Base-by-base conservation (phyloP, 2,113 vertebrate genomes). In the Turnix velox region DNA sequence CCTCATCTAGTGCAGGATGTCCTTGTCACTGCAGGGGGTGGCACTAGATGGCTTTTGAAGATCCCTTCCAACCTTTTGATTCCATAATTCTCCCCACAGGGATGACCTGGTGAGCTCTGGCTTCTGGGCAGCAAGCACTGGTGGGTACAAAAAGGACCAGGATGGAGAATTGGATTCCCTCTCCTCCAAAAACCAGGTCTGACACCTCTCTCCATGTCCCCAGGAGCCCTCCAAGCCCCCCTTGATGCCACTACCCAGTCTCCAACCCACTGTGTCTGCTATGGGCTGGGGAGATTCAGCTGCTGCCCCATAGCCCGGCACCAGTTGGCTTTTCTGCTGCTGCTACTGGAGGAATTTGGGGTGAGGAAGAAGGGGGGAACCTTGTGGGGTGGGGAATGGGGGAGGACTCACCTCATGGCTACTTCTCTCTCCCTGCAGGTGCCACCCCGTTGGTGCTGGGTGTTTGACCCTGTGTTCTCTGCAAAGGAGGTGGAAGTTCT, bases 381-480 rank as follows among this genome's bases (percentile, higher is more conserved):
- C 30, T n/a, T n/a, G 40, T 13, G 15, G 7, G 24, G 14, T 14
- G 10, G 14, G 37, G 23, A 19, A 58, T 4, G 1, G 23, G 17
- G 4, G n/a, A 9, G 5, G 5, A 20, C 5, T 28, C 19, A 18
- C 58, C 40, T 19, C 17, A 45, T 30, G 3, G 5, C 33, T 2
- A 22, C 35, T n/a, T n/a, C 7, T 7, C 42, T 10, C 43, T 18
- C 18, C 73, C 49, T 18, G 30, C 63, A 98, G 98, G 96, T 98
- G 11, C 97, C 97, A 13, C 93, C 85, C 25, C 63, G 31, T 0
- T 92, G 37, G 5, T 98, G 98, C 87, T 97, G 88, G 6, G 52
- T 99, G 27, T 99, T 98, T 87, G 99, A 99, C 63, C 99, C 99
- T 10, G 93, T 96, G 2, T 99, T 99, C 86, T 98, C 98, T 4